A percentile compares a stretch with the other conserved stretches of the same genome.
phyloP scores from a whole-genome alignment of 1,140 invertebrate species.

The Cylas formicarius region DNA sequence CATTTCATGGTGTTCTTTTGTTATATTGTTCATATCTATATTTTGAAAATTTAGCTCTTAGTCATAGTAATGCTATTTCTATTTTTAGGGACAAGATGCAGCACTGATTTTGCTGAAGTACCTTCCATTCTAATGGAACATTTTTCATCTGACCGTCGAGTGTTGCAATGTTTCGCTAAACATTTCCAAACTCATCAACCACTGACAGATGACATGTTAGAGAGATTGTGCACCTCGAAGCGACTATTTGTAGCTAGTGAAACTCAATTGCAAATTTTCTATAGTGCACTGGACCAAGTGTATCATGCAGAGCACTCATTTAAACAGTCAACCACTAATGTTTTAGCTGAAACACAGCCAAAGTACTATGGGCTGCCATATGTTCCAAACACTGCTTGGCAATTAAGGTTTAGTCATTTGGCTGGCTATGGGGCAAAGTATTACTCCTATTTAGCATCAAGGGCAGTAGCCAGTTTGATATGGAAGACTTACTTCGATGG shows the following conservation, averaged over 20 bases:
- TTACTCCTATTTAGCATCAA: constrained; percentile 93
- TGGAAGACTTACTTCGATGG: constrained; percentile 84
- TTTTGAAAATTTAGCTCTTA: no score
- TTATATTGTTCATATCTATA: no score
- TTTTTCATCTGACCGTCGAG: constrained; percentile 84
- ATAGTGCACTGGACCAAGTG: constrained; percentile 81
- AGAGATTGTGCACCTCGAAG: constrained; percentile 75
- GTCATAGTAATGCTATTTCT: no score
- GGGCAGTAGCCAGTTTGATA: constrained; percentile 86
- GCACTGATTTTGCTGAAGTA: constrained; percentile 97
- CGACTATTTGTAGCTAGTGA: constrained; percentile 83
- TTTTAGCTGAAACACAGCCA: constrained; percentile 72
- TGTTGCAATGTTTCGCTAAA: constrained; percentile 78
- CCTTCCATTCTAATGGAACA: constrained; percentile 98
- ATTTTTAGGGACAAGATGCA: constrained; percentile 71
- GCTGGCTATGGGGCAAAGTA: constrained; percentile 98
- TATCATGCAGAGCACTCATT: constrained; percentile 67
- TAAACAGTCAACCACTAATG: constrained; percentile 60
- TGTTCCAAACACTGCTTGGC: constrained; percentile 89
- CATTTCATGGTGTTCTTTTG: background rate
- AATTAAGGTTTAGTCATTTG: constrained; percentile 91
- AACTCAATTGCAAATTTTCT: constrained; percentile 85
- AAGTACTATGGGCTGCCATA: constrained; percentile 82
- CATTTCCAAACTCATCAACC: constrained; percentile 86
- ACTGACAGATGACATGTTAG: constrained; percentile 69